Base-by-base conservation (phyloP, 2,797 vertebrate genomes). In the Helostoma temminkii region DNA sequence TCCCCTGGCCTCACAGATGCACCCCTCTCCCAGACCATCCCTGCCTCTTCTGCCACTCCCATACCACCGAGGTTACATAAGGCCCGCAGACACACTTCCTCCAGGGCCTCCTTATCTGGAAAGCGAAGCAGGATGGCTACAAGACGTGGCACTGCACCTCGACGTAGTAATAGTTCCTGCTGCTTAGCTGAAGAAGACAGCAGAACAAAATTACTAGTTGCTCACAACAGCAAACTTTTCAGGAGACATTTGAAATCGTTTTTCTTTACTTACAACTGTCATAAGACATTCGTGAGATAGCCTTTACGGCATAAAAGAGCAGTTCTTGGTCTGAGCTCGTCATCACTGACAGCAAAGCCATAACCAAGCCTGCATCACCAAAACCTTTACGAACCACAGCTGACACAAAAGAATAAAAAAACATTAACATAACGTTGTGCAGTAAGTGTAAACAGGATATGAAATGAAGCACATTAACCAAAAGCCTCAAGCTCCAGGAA, bases 11-110 rank as follows among this genome's bases (percentile, higher is more conserved):
- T 72, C 28, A 89, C 60, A 0, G 87, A 62, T 0, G 26, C 61
- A 0, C 74, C 89, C 50, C 83, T 72, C 71, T 93, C 89, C 93
- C 94, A 94, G 16, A 86, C 55, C 45, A 91, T 54, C n/a, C 83
- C 83, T 0, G 82, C 87, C 70, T 91, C 90, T 34, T 93, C 93
- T 1, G 90, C 80, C 76, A 94, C 85, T 0, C 72, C 87, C 86
- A 94, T 91, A 37, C 94, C 93, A 8, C 95, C 93, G 55, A 97
- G 92, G 71, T 94, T 96, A 74, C 94, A 96, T 53, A 97, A 90
- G 43, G 95, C 95, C 91, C 94, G 37, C 0, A 97, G 91, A 69
- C 93, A 94, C 47, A 87, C 93, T 1, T 91, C 94, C 83, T 95
- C 90, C 67, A 97, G 90, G 2, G 87, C 74, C 54, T 94, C 92